Conservation (phyloP, 1,140 invertebrate species). For the Macrostomum lignano region DNA sequence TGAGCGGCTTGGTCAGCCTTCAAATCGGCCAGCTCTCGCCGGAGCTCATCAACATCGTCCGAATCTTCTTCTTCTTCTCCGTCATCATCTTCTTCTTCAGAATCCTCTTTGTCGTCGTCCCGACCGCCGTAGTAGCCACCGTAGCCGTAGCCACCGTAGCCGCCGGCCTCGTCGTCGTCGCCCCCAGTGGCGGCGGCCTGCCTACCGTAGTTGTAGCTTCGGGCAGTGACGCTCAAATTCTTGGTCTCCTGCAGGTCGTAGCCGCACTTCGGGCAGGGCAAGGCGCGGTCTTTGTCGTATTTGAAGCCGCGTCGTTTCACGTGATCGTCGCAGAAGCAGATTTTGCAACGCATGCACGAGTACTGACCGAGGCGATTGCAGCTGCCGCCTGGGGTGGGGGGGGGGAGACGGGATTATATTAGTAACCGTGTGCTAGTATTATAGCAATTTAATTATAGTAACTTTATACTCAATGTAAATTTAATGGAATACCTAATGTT, state of each 20-base stretch:
- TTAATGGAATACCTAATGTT: no score
- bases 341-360: conserved; percentile 57
- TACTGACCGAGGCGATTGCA: conserved; percentile 75
- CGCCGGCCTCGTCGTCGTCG: no score
- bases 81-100: conserved; percentile 29
- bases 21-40: no score
- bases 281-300: conserved; percentile 53
- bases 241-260: conserved; percentile 66
- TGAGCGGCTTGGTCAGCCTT: no score
- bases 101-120: conserved; percentile 20
- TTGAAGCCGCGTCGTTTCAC: conserved; percentile 67
- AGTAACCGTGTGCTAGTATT: no score
- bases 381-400: no score
- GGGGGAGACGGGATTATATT: no score
- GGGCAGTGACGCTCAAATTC: conserved; percentile 47
- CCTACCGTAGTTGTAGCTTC: conserved; percentile 27
- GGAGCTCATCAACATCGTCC: no score
- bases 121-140: conserved; percentile 15
- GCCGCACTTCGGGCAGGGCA: conserved; percentile 75
- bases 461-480: no score
- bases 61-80: conserved; percentile 33
- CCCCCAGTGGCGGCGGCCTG: conserved; percentile 18
- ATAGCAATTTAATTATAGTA: no score
- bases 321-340: conserved; percentile 83
- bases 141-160: conserved; percentile 18